Base-by-base conservation (phyloP, 2,113 vertebrate species). In the Strix aluco region DNA sequence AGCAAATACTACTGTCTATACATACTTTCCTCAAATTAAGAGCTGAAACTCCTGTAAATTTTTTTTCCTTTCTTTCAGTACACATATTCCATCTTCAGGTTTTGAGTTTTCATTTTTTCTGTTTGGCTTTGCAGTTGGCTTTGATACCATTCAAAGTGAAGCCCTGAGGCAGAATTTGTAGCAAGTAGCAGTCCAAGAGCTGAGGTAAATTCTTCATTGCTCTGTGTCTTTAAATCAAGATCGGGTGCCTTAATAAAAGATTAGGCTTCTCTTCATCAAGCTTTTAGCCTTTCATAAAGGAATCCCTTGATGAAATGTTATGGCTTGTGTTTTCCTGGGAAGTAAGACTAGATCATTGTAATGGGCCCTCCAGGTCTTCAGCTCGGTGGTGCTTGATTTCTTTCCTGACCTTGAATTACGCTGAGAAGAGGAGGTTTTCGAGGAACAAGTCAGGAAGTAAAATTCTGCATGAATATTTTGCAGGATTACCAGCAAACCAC, bases 271-370 rank as follows among this genome's bases (percentile, higher is more conserved):
- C 55, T 81, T 96, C n/a, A 83, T 90, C 13, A 46, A 38, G 63
- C 88, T 94, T 78, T 94, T 96, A 96, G 86, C 82, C 88, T 92
- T 97, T 94, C 82, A 94, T 72, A 78, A 96, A 95, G 94, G 62
- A 86, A 93, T 96, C 94, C 92, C 96, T 81, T 78, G 92, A 59
- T 94, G 38, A 94, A 96, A 81, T 42, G 26, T 86, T 91, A 93
- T 61, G 69, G 86, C 44, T 69, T 81, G 19, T 95, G 91, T 96
- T 96, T 96, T 93, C 94, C 86, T 86, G 88, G 57, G 30, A 83
- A 90, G 75, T 67, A 84, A 59, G 80, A 84, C 77, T 96, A 94
- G 80, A 92, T 96, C 96, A 94, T 72, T 3, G 0, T 94, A 95
- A 95, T 91, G 80, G 77, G 67, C 69, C 90, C 72, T 94, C 47